Base-by-base conservation (phyloP, 2,888 invertebrate genomes). In the Branchipolynoe longqiensis region DNA sequence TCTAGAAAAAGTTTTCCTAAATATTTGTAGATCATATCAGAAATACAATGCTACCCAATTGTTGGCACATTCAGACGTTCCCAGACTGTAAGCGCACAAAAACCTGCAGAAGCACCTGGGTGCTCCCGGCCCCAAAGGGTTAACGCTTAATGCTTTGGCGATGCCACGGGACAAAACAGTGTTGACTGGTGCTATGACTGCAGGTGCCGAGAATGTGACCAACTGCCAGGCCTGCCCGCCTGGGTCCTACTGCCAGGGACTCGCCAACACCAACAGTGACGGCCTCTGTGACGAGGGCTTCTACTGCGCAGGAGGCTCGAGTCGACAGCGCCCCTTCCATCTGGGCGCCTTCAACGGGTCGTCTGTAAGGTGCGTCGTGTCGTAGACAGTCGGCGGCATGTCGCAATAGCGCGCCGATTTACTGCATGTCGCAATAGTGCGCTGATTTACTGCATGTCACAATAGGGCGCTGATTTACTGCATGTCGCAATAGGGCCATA, bases 241-340 rank as follows among this genome's bases (percentile, higher is more conserved):
- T 12, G 92, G 93, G 8, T 89, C 90, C 59, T 93, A 90, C 89
- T 93, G 93, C 89, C 91, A 91, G 81, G 93, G 93, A 0, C 83
- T 88, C 0, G 93, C 91, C 25, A 92, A 92, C 85, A 85, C 90
- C 22, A 82, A 90, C 12, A 92, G 92, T 22, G 89, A 90, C 85
- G 92, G 91, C 1, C 87, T 89, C 8, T 93, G 93, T 90, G 91
- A 91, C 33, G 89, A 89, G 33, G 92, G 92, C 56, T 93, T 92
- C 88, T 93, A 89, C 90, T 93, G 93, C 88, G 88, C 89, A 48
- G 92, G 91, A 0, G 91, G 90, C 8, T 90, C 92, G 25, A 89
- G 87, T 85, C 89, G 89, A 58, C 88, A 87, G 31, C 82, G 91
- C 82, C 93, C 93, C 0, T 92, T 89, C 86, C 91, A 92, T 84